phyloP scores from a whole-genome alignment of 2,888 invertebrate genomes.

The Aquatica leii region DNA sequence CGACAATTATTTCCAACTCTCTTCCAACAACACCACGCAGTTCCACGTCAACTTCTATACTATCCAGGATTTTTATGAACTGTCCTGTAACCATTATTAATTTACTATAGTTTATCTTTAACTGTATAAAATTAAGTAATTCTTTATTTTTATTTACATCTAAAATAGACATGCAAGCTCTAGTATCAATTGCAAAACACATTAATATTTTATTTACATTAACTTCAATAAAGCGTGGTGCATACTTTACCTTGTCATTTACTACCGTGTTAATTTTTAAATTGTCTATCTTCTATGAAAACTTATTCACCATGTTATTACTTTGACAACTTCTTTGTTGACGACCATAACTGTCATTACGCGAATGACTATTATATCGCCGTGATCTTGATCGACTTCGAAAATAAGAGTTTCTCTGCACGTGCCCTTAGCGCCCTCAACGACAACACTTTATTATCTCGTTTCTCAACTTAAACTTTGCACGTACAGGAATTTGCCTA shows the following conservation, averaged over 20 bases:
- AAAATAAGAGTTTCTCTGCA: slow-evolving; percentile 1
- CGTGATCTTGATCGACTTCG: not conserved
- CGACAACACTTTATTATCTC: not conserved
- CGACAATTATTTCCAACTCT: not conserved
- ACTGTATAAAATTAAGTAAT: slow-evolving; percentile 1
- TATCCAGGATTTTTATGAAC: too few species aligned
- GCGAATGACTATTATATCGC: not conserved
- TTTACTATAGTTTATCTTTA: too few species aligned
- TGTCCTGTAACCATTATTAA: too few species aligned
- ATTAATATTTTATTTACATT: too few species aligned
- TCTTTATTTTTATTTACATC: not conserved
- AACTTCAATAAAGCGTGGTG: not conserved
- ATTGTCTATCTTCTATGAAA: not conserved
- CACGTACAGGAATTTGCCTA: not conserved
- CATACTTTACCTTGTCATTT: not conserved
- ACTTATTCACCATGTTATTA: not conserved
- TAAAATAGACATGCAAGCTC: too few species aligned
- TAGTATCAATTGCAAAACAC: not conserved
- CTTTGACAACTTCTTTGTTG: not conserved
- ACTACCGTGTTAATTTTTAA: too few species aligned
- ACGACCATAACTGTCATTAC: not conserved
- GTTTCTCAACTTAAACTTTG: not conserved
- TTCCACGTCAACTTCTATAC: too few species aligned
- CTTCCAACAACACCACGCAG: slow-evolving; percentile 2
- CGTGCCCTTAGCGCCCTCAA: not conserved